Evolutionary conservation across 92 coral and sea anemone genomes (phyloP).

Genomic region (Epizoanthus ramosus): DNA sequence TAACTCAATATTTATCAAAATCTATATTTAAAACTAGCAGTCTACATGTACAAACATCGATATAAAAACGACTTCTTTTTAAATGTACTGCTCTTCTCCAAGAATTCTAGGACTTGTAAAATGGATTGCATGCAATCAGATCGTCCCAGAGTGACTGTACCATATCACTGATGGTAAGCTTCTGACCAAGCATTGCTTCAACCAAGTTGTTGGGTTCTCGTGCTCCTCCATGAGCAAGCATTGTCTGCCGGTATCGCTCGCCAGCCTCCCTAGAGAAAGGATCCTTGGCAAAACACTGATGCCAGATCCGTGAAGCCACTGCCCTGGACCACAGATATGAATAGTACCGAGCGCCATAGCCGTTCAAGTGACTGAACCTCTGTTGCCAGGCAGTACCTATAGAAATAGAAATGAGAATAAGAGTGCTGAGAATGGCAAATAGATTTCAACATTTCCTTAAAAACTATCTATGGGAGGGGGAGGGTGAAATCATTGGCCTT

Average conservation of each 20-base stretch:
- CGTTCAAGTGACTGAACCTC: constrained; percentile 94
- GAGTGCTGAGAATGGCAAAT: too few relatives aligned
- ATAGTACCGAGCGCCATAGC: constrained; percentile 96
- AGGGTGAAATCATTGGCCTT: too few relatives aligned
- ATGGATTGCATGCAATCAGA: constrained; percentile 67
- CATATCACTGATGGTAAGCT: constrained; percentile 75
- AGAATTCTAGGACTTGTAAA: constrained; percentile 37
- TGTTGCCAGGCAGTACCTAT: constrained; percentile 98
- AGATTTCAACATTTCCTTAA: too few relatives aligned
- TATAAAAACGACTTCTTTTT: too few relatives aligned
- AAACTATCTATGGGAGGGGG: too few relatives aligned
- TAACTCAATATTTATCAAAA: too few relatives aligned
- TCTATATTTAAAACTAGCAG: too few relatives aligned
- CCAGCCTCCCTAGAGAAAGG: constrained; percentile 94
- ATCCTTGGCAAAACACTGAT: constrained; percentile 88
- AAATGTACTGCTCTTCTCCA: background rate
- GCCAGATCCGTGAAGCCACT: constrained; percentile 96
- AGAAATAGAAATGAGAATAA: background rate
- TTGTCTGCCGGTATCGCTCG: constrained; percentile 85
- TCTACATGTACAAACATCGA: too few relatives aligned
- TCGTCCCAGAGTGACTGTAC: constrained; percentile 85
- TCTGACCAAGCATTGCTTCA: constrained; percentile 84
- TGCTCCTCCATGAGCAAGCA: constrained; percentile 94
- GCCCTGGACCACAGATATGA: constrained; percentile 98
- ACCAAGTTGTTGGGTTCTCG: constrained; percentile 83